Base-by-base conservation (phyloP, 2,888 invertebrate genomes). In the Hemithea aestivaria region DNA sequence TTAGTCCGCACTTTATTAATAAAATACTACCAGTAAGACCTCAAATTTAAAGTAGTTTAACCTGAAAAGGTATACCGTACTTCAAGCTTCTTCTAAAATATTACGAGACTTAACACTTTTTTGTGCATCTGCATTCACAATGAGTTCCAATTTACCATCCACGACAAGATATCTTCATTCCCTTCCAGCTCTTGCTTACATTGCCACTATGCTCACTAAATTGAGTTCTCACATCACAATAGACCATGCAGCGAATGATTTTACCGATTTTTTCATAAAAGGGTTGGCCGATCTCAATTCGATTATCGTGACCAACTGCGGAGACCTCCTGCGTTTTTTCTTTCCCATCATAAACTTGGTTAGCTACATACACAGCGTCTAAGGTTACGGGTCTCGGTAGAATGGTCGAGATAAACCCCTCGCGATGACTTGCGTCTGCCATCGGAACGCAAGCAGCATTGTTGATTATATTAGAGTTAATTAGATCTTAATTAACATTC, bases 401-500 rank as follows among this genome's bases (percentile, higher is more conserved):
- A 51, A 29, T 67, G 70, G 81, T 52, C 51, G 52, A 59, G 59
- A 62, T 54, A 53, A 72, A 72, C 66, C 72, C 75, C 67, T 71
- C 61, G 63, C 62, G 67, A 82, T 87, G 85, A 87, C 85, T 87
- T 85, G 85, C 84, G 71, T 69, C 76, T 75, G 79, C 77, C 73
- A 73, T 73, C 74, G 74, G 72, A 79, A 79, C 76, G 81, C 81
- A 73, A 75, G 79, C 81, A 81, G 77, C 82, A 80, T 85, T 82
- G 82, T 82, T 84, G 85, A 84, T 84, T 87, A 84, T 85, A 87
- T 85, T 87, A 85, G 78, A 84, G 67, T 83, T 85, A 83, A 87
- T 87, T 87, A 83, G 82, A 82, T 83, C 84, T 83, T 85, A 85
- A 85, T 87, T 85, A 87, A 83, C 82, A 83, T 85, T 85, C 79